A percentile compares a stretch with the other conserved stretches of the same genome.
phyloP scores from a whole-genome alignment of 64 coral and sea anemone genomes.

The Montipora foliosa region DNA sequence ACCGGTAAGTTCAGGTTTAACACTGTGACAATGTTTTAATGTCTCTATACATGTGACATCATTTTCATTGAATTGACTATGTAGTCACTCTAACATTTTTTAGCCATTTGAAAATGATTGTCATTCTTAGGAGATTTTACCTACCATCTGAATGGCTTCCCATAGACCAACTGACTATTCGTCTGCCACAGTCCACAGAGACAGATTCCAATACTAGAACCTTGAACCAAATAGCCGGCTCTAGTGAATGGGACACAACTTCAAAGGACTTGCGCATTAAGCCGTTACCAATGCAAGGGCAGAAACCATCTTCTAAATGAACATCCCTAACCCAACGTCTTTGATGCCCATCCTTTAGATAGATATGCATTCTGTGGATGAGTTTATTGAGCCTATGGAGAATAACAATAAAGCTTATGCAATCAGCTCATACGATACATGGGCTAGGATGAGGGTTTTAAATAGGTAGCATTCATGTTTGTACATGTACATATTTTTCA shows the following conservation, averaged over 20 bases:
- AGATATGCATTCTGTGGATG: conserved; percentile 69
- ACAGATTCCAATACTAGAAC: conserved; percentile 87
- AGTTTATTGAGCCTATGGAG: not conserved
- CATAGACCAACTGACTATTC: conserved; percentile 82
- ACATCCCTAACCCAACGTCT: conserved; percentile 84
- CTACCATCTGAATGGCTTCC: conserved; percentile 46
- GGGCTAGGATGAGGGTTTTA: no score
- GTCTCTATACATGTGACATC: no score
- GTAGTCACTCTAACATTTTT: no score
- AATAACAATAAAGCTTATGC: not conserved
- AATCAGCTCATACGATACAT: not conserved
- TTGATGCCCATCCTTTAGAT: conserved; percentile 85
- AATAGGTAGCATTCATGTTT: no score
- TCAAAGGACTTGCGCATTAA: not conserved
- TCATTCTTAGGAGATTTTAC: not conserved
- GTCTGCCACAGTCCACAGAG: conserved; percentile 81
- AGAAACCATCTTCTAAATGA: conserved; percentile 82
- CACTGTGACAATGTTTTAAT: no score
- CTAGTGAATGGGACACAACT: conserved; percentile 50
- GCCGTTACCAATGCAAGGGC: conserved; percentile 66
- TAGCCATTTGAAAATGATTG: no score
- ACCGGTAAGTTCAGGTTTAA: no score
- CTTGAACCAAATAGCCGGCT: conserved; percentile 94
- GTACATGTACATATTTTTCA: no score
- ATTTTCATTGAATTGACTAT: no score